Evolutionary conservation across 2,797 vertebrate species (phyloP), one percentile per base, ranked within the genome.

Genomic region (Lepilemur septentrionalis): DNA sequence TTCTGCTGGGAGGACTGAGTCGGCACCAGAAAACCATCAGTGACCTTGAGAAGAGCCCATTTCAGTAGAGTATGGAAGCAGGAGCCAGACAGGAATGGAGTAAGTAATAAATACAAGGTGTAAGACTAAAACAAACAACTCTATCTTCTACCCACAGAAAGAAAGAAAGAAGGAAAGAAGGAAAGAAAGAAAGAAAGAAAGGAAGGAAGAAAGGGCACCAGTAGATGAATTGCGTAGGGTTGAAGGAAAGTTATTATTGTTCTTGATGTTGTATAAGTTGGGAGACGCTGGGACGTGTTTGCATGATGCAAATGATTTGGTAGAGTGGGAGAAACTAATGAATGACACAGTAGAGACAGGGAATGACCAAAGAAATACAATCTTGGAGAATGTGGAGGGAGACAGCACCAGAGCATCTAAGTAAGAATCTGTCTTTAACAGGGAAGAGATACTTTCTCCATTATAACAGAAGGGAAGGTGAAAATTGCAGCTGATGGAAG

Each of bases 1-100:
- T 93, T 94, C 84, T 83, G 63, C 84, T 80, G 22, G 89, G 91
- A 84, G 41, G 70, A 80, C 30, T 38, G 65, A 67, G n/a, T 32
- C 50, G 88, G 81, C 65, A 82, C 55, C 59, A 91, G 76, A 93
- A 88, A 92, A 52, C 15, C 55, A 93, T 35, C n/a, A 10, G 32
- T 52, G 63, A 93, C 91, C 43, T 43, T 89, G 65, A 69, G 46
- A 79, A 50, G 69, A 82, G 12, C 52, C 52, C 30, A 5, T 59
- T 75, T 67, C 30, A n/a, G 70, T 43, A 59, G n/a, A 32, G 1
- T 25, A 15, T 41, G 12, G 80, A 91, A 69, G 17, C 32, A 91
- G 67, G n/a, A 96, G 61, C n/a, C 81, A 93, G 20, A 70, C 48
- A 25, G 48, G 38, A 83, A 83, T 9, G 41, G 7, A 20, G 12